These are phyloP conservation scores for Lomographa bimaculata DNA, from an alignment of 2,888 invertebrate genomes.

Conservation along the genomic window DNA sequence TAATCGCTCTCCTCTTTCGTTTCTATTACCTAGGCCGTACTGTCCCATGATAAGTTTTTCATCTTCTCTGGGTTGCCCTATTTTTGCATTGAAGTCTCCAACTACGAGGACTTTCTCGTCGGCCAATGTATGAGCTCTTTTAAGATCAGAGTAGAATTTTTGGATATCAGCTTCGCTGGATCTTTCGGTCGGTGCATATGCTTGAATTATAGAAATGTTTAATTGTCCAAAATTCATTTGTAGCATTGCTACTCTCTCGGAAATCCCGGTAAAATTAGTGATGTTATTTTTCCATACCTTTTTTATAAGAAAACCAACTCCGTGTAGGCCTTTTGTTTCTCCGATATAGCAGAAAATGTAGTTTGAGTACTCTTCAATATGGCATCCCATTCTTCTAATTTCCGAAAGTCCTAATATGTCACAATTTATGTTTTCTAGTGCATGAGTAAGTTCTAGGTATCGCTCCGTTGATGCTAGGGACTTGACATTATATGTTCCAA, in stretches of 20 bases:
- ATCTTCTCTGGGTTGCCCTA: slow-evolving; percentile 15
- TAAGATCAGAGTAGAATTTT: slow-evolving; percentile 6
- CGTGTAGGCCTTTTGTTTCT: slow-evolving; percentile 1
- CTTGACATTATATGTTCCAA: slow-evolving; percentile 18
- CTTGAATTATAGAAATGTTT: slow-evolving; percentile 10
- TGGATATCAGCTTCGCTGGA: slow-evolving; percentile 4
- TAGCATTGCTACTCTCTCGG: slow-evolving; percentile 2
- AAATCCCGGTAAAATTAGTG: slow-evolving; percentile 8
- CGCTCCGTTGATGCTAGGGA: slow-evolving; percentile 7
- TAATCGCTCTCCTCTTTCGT: slow-evolving; percentile 11
- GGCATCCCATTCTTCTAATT: neutral
- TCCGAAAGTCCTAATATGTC: slow-evolving; percentile 12
- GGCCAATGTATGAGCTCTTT: slow-evolving; percentile 1
- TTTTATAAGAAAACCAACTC: slow-evolving; percentile 8
- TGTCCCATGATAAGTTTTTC: slow-evolving; percentile 15
- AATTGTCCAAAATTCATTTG: no score
- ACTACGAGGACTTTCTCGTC: slow-evolving; percentile 20
- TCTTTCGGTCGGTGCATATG: slow-evolving; percentile 13
- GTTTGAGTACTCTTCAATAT: slow-evolving; percentile 7
- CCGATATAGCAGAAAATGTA: slow-evolving; percentile 9
- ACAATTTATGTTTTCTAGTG: slow-evolving; percentile 1
- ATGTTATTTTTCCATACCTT: slow-evolving; percentile 2
- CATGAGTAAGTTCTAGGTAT: slow-evolving; percentile 2
- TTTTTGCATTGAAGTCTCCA: slow-evolving; percentile 33
- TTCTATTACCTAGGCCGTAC: slow-evolving; percentile 27